phyloP scores from a whole-genome alignment of 2,888 invertebrate genomes.

The Eupelmus urozonus region DNA sequence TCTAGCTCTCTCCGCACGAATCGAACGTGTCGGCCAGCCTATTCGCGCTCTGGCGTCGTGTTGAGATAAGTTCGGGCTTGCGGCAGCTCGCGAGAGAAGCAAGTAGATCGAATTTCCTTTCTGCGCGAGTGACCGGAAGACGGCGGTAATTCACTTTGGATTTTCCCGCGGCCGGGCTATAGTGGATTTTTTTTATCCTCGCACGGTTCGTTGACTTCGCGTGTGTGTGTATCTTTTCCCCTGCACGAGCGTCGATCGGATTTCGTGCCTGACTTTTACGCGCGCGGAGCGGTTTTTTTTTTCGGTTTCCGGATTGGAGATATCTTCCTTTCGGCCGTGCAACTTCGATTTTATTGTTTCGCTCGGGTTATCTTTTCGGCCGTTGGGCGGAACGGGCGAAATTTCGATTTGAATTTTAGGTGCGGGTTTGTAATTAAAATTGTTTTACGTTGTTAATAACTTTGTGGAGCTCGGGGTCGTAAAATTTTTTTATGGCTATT shows the following conservation, averaged over 20 bases:
- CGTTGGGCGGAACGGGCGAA: no score
- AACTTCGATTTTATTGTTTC: no score
- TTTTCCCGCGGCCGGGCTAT: constrained; percentile 12
- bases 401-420: no score
- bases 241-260: not conserved
- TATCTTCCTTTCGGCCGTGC: no score
- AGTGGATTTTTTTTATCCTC: not conserved
- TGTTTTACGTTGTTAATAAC: no score
- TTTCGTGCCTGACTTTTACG: not conserved
- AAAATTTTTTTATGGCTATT: no score
- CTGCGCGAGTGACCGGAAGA: not conserved
- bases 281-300: not conserved
- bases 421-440: no score
- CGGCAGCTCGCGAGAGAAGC: not conserved
- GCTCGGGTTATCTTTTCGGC: no score
- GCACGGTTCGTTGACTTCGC: not conserved
- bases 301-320: no score
- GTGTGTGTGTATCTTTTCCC: not conserved
- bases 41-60: not conserved
- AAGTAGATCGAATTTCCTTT: constrained; percentile 41
- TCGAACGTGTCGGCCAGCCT: not conserved
- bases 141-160: constrained; percentile 48
- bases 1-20: no score
- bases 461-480: no score
- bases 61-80: not conserved